These are phyloP conservation scores for Brachyptera risi DNA, from an alignment of 2,888 invertebrate species.

Conservation along the genomic window DNA sequence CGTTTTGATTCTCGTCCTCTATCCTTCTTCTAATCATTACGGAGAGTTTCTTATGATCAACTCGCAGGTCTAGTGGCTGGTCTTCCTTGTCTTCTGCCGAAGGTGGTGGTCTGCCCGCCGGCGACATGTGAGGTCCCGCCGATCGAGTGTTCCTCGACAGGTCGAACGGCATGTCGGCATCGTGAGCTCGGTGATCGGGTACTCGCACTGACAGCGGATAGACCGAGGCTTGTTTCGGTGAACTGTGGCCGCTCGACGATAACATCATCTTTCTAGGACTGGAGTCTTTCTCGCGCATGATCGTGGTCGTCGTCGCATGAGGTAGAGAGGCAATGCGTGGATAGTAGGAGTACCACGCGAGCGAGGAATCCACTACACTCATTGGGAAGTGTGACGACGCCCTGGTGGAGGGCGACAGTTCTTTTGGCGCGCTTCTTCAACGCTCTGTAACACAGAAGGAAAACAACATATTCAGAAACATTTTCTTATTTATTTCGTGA, in stretches of 20 bases:
- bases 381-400: slow-evolving; percentile 46
- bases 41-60: slow-evolving; percentile 72
- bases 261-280: slow-evolving; percentile 82
- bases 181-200: slow-evolving; percentile 40
- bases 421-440: background rate
- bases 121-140: slow-evolving; percentile 38
- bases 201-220: slow-evolving; percentile 62
- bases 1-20: slow-evolving; percentile 84
- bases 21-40: slow-evolving; percentile 50
- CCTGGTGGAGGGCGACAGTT: background rate
- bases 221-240: slow-evolving; percentile 70
- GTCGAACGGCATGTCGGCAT: slow-evolving; percentile 60
- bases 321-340: slow-evolving; percentile 47
- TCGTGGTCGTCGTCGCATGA: slow-evolving; percentile 51
- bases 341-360: slow-evolving; percentile 49
- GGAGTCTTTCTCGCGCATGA: slow-evolving; percentile 89
- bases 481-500: no score
- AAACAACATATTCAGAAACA: background rate
- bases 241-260: slow-evolving; percentile 53
- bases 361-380: slow-evolving; percentile 70
- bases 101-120: slow-evolving; percentile 47
- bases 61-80: slow-evolving; percentile 83
- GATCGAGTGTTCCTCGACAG: slow-evolving; percentile 49
- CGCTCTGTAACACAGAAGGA: slow-evolving; percentile 3
- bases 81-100: slow-evolving; percentile 49